Conservation (phyloP, 2,888 invertebrate species). For the Ormyrus pomaceus region DNA sequence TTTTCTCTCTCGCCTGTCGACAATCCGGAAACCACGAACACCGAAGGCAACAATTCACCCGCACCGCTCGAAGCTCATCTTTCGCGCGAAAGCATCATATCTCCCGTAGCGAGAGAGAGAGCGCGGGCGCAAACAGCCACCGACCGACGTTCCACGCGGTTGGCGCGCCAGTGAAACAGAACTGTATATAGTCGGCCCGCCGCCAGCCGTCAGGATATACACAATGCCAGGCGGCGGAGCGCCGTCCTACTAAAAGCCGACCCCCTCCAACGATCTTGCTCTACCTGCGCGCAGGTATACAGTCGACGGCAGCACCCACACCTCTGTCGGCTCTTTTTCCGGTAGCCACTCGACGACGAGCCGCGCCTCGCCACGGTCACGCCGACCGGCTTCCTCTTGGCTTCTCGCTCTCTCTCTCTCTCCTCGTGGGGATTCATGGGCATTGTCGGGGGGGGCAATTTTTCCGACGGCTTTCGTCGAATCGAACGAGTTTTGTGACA, state of each 20-base stretch:
- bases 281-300: neutral
- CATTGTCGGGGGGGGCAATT: neutral
- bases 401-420: neutral
- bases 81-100: neutral
- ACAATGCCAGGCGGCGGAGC: conserved; percentile 59
- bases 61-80: conserved; percentile 20
- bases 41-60: neutral
- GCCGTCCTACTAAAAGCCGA: conserved; percentile 62
- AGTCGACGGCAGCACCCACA: neutral
- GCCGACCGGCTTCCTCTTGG: neutral
- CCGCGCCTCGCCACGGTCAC: conserved; percentile 52
- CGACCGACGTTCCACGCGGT: conserved; percentile 15
- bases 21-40: neutral
- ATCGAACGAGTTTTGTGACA: neutral
- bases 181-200: conserved; percentile 67
- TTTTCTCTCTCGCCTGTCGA: conserved; percentile 32
- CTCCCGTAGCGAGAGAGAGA: neutral
- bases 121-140: neutral
- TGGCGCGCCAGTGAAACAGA: conserved; percentile 64
- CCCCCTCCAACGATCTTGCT: neutral
- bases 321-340: conserved; percentile 10
- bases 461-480: neutral
- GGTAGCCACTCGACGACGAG: neutral
- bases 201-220: conserved; percentile 54
- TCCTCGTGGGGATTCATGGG: no score